These are phyloP conservation scores for Cyclophora albipunctata DNA, from an alignment of 2,888 invertebrate species.

Conservation along the genomic window DNA sequence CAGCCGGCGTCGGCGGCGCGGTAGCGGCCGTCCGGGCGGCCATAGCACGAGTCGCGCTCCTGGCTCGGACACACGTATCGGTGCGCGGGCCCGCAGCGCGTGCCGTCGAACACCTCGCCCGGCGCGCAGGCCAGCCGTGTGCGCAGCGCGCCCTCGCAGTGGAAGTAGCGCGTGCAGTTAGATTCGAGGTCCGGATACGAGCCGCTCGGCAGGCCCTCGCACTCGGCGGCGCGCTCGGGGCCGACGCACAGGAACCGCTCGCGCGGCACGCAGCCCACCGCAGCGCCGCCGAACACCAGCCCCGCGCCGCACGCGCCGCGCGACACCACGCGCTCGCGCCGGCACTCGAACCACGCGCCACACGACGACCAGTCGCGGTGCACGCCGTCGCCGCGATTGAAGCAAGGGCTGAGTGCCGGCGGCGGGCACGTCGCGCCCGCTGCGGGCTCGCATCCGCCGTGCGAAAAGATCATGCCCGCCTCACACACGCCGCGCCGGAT, in stretches of 20 bases:
- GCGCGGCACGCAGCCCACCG: constrained; percentile 48
- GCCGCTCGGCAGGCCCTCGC: constrained; percentile 69
- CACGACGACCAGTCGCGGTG: constrained; percentile 68
- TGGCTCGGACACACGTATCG: constrained; percentile 63
- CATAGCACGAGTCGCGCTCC: constrained; percentile 68
- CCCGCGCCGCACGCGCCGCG: constrained; percentile 64
- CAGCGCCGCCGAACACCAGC: constrained; percentile 66
- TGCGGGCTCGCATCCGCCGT: constrained; percentile 67
- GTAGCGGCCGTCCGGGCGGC: constrained; percentile 73
- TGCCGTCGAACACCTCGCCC: constrained; percentile 62
- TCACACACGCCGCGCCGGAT: constrained; percentile 74
- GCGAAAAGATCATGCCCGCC: constrained; percentile 66
- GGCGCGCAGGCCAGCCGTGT: constrained; percentile 55
- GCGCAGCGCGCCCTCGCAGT: constrained; percentile 58
- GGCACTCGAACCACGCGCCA: constrained; percentile 67
- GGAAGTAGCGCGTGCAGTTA: constrained; percentile 70
- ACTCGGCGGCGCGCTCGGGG: constrained; percentile 54
- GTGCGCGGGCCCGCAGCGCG: constrained; percentile 46
- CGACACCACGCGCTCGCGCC: constrained; percentile 54
- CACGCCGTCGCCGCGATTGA: constrained; percentile 57
- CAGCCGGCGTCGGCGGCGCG: constrained; percentile 68
- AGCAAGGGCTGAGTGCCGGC: constrained; percentile 60
- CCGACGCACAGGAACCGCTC: constrained; percentile 57
- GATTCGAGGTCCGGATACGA: constrained; percentile 70
- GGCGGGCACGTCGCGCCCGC: constrained; percentile 58